These are phyloP conservation scores for Pollicipes pollicipes DNA, from an alignment of 1,140 invertebrate species.

Conservation along the genomic window DNA sequence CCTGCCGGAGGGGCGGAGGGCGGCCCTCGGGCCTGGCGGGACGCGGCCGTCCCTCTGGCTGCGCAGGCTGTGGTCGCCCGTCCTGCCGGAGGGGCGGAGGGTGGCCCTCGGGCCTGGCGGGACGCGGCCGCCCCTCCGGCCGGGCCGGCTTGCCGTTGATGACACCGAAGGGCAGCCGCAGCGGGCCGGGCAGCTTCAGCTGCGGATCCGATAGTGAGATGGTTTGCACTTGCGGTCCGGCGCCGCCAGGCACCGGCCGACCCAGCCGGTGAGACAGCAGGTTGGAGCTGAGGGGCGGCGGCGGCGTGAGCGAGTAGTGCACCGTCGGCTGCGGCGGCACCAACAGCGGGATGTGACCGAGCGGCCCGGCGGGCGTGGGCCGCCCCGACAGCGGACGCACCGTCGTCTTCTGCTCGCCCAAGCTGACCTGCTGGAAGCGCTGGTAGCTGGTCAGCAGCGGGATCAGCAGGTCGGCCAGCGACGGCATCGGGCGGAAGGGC, in stretches of 20 bases:
- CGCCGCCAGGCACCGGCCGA: too few relatives aligned
- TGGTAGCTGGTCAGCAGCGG: background rate
- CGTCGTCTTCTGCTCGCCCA: background rate
- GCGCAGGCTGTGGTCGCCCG: background rate
- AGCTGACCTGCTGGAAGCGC: background rate
- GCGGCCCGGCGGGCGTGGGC: background rate
- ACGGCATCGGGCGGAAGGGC: background rate
- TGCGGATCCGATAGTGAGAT: background rate
- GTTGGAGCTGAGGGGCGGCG: constrained; percentile 5
- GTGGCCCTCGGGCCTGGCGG: too few relatives aligned
- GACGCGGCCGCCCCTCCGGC: too few relatives aligned
- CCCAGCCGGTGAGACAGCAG: background rate
- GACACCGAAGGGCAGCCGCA: background rate
- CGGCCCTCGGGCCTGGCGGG: background rate
- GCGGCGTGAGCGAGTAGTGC: background rate
- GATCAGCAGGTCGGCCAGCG: background rate
- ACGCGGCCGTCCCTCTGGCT: background rate
- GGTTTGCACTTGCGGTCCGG: background rate
- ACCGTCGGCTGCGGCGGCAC: background rate
- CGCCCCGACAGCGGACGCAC: too few relatives aligned
- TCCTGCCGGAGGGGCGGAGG: too few relatives aligned
- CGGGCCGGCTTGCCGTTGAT: background rate
- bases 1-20: background rate
- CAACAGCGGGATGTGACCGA: background rate
- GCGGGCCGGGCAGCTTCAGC: background rate